These are phyloP conservation scores for Lepidurus packardi DNA, from an alignment of 1,140 invertebrate genomes.

Conservation along the genomic window DNA sequence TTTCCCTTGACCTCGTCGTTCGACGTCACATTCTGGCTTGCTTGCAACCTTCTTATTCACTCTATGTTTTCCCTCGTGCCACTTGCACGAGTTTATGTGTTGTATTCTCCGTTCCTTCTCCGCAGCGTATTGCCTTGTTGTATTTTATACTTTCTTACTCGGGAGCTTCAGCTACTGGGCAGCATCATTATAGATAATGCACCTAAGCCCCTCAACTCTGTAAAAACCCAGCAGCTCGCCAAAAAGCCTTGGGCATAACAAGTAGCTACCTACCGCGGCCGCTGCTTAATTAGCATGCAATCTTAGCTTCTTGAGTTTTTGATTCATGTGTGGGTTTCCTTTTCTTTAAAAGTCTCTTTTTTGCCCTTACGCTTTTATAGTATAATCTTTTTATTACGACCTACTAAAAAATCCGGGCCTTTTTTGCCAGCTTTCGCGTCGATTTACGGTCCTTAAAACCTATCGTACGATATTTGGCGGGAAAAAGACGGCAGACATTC, in stretches of 20 bases:
- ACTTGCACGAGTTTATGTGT: not conserved
- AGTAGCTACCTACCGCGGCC: conserved; percentile 4
- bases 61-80: not conserved
- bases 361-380: not conserved
- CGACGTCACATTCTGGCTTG: not conserved
- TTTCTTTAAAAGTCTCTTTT: not conserved
- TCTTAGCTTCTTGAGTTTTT: no score
- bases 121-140: no score
- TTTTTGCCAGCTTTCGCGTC: not conserved
- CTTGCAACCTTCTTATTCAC: not conserved
- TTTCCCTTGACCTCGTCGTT: conserved; percentile 2
- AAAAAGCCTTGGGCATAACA: not conserved
- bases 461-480: not conserved
- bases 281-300: not conserved
- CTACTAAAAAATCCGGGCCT: not conserved
- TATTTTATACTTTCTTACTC: no score
- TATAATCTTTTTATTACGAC: no score
- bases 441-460: not conserved
- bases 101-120: not conserved
- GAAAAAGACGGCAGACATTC: not conserved
- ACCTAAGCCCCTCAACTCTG: not conserved
- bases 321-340: not conserved
- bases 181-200: not conserved
- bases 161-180: not conserved
- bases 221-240: not conserved